phyloP scores from a whole-genome alignment of 2,888 invertebrate species.

The Acrobasis repandana region DNA sequence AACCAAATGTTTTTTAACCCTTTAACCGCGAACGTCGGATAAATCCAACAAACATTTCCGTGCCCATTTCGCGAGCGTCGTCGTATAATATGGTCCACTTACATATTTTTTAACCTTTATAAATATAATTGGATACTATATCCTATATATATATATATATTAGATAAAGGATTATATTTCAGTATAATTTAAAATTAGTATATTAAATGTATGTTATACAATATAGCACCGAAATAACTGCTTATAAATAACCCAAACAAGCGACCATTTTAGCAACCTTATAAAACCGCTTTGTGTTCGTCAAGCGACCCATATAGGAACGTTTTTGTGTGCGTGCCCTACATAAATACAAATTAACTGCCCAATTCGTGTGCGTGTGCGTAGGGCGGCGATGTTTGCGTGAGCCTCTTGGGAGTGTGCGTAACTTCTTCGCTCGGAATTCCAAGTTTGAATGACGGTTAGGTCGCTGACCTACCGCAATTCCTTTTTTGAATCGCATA shows the following conservation, averaged over 20 bases:
- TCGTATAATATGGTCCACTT: no score
- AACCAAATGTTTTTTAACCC: no score
- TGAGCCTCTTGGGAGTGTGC: constrained; percentile 48
- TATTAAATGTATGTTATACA: not conserved
- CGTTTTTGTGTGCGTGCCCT: constrained; percentile 65
- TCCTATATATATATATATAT: no score
- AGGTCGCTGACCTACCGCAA: constrained; percentile 78
- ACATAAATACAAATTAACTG: constrained; percentile 68
- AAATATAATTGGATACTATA: not conserved
- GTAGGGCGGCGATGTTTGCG: constrained; percentile 23
- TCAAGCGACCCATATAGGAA: constrained; percentile 72
- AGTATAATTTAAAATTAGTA: no score
- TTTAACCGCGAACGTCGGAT: no score
- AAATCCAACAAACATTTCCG: no score
- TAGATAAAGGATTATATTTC: no score
- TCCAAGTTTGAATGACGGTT: constrained; percentile 79
- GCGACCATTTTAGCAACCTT: constrained; percentile 37
- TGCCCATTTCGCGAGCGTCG: no score
- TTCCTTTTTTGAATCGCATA: constrained; percentile 25
- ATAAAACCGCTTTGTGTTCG: constrained; percentile 52
- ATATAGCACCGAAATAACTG: constrained; percentile 12
- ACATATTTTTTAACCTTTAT: no score
- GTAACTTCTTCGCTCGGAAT: constrained; percentile 75
- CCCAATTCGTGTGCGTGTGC: constrained; percentile 65
- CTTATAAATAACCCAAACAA: constrained; percentile 30